Conservation (phyloP, 2,888 invertebrate genomes). For the Drosophila mayaguana region DNA sequence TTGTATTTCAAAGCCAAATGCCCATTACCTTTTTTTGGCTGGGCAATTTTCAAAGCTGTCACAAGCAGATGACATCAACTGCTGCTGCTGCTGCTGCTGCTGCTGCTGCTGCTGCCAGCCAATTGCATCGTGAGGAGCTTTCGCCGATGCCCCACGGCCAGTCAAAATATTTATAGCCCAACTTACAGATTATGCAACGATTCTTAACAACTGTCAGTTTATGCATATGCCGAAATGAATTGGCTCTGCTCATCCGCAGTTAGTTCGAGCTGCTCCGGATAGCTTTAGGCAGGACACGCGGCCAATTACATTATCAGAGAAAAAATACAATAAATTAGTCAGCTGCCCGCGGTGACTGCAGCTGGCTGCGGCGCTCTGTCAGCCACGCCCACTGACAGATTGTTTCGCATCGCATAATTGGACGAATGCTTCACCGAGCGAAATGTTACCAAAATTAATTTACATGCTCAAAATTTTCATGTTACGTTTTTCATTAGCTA, state of each 20-base stretch:
- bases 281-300: conserved; percentile 30
- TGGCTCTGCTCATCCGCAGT: conserved; percentile 10
- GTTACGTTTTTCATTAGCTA: conserved; percentile 66
- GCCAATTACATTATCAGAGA: conserved; percentile 60
- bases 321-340: conserved; percentile 60
- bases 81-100: background rate
- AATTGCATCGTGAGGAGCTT: conserved; percentile 22
- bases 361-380: background rate
- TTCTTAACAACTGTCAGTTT: conserved; percentile 32
- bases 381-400: conserved; percentile 42
- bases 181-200: conserved; percentile 29
- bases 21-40: conserved; percentile 43
- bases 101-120: background rate
- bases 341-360: conserved; percentile 42
- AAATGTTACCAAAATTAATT: conserved; percentile 53
- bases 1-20: conserved; percentile 49
- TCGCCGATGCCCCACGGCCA: conserved; percentile 32
- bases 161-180: background rate
- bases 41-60: conserved; percentile 69
- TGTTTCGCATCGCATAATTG: conserved; percentile 46
- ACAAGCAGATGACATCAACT: conserved; percentile 51
- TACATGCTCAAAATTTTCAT: conserved; percentile 47
- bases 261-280: background rate
- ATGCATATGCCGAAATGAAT: conserved; percentile 17
- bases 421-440: conserved; percentile 16